Evolutionary conservation across 2,113 vertebrate genomes (phyloP).

Genomic region (Corythaixoides concolor): DNA sequence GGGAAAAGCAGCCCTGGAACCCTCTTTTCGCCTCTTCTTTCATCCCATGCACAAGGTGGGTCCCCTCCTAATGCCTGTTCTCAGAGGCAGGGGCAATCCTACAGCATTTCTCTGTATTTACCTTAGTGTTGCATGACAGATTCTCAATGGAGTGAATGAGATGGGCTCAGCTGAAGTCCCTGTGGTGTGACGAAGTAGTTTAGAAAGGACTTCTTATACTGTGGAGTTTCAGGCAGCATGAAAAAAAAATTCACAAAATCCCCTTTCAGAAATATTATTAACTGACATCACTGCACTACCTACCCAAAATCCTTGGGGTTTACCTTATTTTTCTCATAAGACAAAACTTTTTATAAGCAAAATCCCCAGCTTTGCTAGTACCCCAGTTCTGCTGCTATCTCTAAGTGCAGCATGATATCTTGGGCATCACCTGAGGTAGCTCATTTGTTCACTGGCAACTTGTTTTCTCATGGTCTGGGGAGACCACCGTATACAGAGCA

Average conservation of each 20-base stretch:
- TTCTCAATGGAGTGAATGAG: neutral
- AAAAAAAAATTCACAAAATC: neutral
- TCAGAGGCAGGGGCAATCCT: neutral
- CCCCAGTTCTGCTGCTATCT: neutral
- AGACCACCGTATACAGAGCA: rapidly evolving
- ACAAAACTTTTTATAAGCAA: neutral
- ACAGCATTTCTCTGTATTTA: neutral
- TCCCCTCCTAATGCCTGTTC: neutral
- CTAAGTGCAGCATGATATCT: too few relatives aligned
- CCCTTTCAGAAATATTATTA: neutral
- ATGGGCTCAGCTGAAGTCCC: neutral
- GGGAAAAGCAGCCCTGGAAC: neutral
- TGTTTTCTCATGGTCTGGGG: neutral
- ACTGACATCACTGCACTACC: neutral
- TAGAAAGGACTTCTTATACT: neutral
- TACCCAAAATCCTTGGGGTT: neutral
- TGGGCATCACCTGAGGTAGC: rapidly evolving
- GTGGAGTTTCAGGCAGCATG: neutral
- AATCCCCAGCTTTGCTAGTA: neutral
- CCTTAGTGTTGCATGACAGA: neutral
- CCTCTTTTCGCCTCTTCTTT: neutral
- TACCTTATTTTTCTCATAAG: neutral
- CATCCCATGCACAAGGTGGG: neutral
- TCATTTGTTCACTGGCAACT: neutral
- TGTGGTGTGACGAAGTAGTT: neutral